Percentiles rank a stretch among this genome's conserved stretches.
Conservation (phyloP, 2,113 vertebrate species). For the Calypte anna region DNA sequence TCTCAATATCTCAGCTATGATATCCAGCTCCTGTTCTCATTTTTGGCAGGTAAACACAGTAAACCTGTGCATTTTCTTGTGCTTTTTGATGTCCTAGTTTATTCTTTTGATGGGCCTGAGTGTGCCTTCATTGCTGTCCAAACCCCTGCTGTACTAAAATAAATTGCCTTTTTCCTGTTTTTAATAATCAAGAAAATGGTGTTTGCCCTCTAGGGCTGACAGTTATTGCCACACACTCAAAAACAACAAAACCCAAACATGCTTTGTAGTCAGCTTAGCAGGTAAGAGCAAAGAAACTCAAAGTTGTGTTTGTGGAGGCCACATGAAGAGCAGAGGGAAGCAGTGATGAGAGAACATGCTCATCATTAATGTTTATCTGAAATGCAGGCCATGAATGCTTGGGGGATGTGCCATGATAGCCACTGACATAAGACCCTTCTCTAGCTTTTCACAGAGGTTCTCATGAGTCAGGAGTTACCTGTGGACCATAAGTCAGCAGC, state of each 20-base stretch:
- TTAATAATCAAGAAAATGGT: background rate
- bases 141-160: constrained; percentile 11
- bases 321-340: background rate
- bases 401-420: background rate
- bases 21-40: background rate
- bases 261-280: background rate
- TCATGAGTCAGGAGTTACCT: background rate
- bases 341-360: background rate
- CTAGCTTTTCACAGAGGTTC: background rate
- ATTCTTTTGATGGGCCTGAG: background rate
- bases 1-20: background rate
- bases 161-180: background rate
- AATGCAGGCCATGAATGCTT: background rate
- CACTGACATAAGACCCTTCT: background rate
- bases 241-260: background rate
- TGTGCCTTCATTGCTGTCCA: background rate
- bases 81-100: background rate
- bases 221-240: background rate
- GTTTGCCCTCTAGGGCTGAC: background rate
- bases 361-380: background rate
- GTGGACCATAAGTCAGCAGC: background rate
- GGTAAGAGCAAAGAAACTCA: background rate
- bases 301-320: background rate
- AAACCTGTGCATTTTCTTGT: background rate
- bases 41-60: background rate